A percentile compares a stretch with the other conserved stretches of the same genome.
These are phyloP conservation scores for Cyclura pinguis DNA, from an alignment of 2,797 vertebrate species.

Conservation along the genomic window DNA sequence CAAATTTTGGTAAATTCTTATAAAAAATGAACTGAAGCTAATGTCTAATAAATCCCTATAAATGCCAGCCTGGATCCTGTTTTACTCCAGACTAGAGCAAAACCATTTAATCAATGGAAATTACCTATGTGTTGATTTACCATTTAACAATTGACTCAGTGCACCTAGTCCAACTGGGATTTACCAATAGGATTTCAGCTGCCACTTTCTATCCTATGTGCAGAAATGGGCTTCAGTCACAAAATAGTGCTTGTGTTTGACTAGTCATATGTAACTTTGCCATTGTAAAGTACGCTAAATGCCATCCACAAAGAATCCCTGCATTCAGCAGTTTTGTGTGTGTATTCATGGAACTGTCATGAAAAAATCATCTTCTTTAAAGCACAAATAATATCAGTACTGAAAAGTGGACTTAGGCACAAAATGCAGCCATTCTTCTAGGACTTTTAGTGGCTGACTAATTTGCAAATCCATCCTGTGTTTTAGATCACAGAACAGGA, in stretches of 20 bases:
- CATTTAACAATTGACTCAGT: too few relatives aligned
- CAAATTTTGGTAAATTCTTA: too few relatives aligned
- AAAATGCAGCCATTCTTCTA: conserved; percentile 14
- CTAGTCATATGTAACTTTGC: neutral
- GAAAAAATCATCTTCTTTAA: neutral
- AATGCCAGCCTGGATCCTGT: too few relatives aligned
- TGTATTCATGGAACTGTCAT: neutral
- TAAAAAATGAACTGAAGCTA: too few relatives aligned
- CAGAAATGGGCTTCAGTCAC: neutral
- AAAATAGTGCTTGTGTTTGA: neutral
- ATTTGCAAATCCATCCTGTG: conserved; percentile 31
- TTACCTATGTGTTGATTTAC: too few relatives aligned
- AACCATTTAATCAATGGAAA: too few relatives aligned
- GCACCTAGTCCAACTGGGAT: too few relatives aligned
- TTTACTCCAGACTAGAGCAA: too few relatives aligned
- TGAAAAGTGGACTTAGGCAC: neutral
- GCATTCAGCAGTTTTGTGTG: neutral
- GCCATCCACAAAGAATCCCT: neutral
- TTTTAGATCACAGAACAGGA: conserved; percentile 43
- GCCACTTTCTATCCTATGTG: neutral
- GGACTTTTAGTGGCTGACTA: neutral
- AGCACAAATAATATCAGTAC: neutral
- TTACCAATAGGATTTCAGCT: neutral
- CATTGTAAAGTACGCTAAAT: neutral
- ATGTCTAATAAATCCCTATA: too few relatives aligned